A percentile compares a stretch with the other conserved stretches of the same genome.
phyloP scores from a whole-genome alignment of 2,797 vertebrate species.

The Ataeniobius toweri region DNA sequence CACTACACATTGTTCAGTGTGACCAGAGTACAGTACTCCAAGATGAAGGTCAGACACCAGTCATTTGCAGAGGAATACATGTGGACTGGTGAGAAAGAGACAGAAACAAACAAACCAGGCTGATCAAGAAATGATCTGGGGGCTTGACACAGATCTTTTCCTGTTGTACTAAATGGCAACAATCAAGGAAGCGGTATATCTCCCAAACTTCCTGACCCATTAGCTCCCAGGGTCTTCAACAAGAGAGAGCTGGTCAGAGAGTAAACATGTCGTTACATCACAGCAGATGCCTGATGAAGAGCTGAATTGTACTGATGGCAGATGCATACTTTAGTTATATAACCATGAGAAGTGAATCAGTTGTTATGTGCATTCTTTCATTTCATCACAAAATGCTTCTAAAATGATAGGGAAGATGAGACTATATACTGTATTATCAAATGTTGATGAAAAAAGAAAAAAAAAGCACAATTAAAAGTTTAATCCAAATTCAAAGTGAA shows the following conservation, averaged over 20 bases:
- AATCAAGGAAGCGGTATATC: slow-evolving; percentile 62
- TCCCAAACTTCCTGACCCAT: slow-evolving; percentile 64
- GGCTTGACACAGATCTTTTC: slow-evolving; percentile 68
- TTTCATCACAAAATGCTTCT: not conserved
- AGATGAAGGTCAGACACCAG: slow-evolving; percentile 43
- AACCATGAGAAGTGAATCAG: not conserved
- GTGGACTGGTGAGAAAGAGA: slow-evolving; percentile 63
- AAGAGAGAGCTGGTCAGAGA: slow-evolving; percentile 36
- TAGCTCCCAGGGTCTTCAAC: slow-evolving; percentile 53
- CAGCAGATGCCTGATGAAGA: slow-evolving; percentile 9
- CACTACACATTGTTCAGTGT: not conserved
- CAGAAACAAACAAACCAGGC: slow-evolving; percentile 62
- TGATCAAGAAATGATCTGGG: slow-evolving; percentile 52
- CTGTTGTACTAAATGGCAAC: slow-evolving; percentile 77
- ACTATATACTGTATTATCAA: not conserved
- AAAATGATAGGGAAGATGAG: not conserved
- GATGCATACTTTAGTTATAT: not conserved
- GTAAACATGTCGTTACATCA: slow-evolving; percentile 23
- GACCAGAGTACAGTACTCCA: not conserved
- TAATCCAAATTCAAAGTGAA: not conserved
- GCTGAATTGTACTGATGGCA: slow-evolving; percentile 7
- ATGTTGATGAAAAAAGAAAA: not conserved
- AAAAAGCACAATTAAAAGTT: not conserved
- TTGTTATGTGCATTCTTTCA: not conserved
- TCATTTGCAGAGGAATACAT: slow-evolving; percentile 56